These are phyloP conservation scores for Crambe crambe DNA, from an alignment of 37 sponge, comb jelly and placozoan species.

Conservation along the genomic window DNA sequence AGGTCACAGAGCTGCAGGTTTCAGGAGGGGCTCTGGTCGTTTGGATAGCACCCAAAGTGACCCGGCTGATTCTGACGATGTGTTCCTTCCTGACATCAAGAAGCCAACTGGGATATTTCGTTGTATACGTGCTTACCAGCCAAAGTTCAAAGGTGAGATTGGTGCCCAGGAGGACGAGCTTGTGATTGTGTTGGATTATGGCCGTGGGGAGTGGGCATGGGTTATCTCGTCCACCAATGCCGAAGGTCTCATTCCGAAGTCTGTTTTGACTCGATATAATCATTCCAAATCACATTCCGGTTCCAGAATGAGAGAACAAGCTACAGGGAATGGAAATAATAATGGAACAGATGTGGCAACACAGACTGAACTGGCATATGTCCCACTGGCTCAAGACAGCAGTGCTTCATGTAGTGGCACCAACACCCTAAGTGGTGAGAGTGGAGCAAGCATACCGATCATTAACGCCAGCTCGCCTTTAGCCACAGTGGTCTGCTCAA, in stretches of 20 bases:
- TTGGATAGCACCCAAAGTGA: background rate
- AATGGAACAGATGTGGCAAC: constrained; percentile 1
- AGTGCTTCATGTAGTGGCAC: constrained; percentile 13
- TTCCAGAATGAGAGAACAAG: background rate
- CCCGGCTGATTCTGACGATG: constrained; percentile 14
- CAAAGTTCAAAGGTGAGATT: constrained; percentile 45
- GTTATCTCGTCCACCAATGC: constrained; percentile 8
- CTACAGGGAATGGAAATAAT: background rate
- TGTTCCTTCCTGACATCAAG: constrained; percentile 26
- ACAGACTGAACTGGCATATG: constrained; percentile 2
- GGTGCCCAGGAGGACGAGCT: constrained; percentile 25
- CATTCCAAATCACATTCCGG: too few relatives aligned
- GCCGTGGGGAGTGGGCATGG: constrained; percentile 62
- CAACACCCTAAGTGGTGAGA: background rate
- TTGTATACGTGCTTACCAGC: background rate
- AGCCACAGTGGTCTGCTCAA: background rate
- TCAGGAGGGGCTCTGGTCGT: background rate
- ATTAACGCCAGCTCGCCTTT: background rate
- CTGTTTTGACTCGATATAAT: constrained; percentile 31
- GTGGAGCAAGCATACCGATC: background rate
- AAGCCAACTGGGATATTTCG: constrained; percentile 54
- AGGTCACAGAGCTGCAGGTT: background rate
- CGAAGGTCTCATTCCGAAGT: constrained; percentile 54
- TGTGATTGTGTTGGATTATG: constrained; percentile 46
- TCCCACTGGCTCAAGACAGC: background rate